These are phyloP conservation scores for Muscicapa striata DNA, from an alignment of 2,797 vertebrate genomes.

Conservation along the genomic window DNA sequence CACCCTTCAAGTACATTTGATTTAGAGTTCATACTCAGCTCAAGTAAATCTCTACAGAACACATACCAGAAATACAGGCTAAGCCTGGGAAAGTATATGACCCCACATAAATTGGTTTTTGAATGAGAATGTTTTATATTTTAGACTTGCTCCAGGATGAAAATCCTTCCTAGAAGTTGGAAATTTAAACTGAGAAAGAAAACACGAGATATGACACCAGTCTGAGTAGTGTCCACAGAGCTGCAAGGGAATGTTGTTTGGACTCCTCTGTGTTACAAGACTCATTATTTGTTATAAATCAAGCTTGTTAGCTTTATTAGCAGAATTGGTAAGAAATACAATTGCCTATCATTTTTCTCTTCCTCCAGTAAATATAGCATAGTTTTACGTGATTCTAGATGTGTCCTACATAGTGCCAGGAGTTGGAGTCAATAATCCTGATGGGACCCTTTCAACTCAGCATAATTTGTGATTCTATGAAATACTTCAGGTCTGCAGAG, in stretches of 20 bases:
- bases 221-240: background rate
- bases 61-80: slow-evolving; percentile 33
- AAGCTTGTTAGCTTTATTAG: background rate
- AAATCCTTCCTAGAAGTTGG: background rate
- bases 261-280: background rate
- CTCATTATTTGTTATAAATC: background rate
- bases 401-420: background rate
- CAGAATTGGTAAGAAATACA: background rate
- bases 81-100: slow-evolving; percentile 16
- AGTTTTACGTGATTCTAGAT: background rate
- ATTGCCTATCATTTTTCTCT: background rate
- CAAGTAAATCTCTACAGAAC: slow-evolving; percentile 1
- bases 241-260: background rate
- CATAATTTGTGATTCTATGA: background rate
- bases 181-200: background rate
- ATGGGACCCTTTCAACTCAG: rapidly evolving
- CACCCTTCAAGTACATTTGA: background rate
- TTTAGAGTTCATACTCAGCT: slow-evolving; percentile 5
- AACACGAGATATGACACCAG: background rate
- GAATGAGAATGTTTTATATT: slow-evolving; percentile 21
- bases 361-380: background rate
- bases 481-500: background rate
- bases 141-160: background rate
- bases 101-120: slow-evolving; percentile 21
- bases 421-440: background rate